A percentile compares a stretch with the other conserved stretches of the same genome.
Conservation (phyloP, 1,140 invertebrate species). For the Philopotamus ludificatus region DNA sequence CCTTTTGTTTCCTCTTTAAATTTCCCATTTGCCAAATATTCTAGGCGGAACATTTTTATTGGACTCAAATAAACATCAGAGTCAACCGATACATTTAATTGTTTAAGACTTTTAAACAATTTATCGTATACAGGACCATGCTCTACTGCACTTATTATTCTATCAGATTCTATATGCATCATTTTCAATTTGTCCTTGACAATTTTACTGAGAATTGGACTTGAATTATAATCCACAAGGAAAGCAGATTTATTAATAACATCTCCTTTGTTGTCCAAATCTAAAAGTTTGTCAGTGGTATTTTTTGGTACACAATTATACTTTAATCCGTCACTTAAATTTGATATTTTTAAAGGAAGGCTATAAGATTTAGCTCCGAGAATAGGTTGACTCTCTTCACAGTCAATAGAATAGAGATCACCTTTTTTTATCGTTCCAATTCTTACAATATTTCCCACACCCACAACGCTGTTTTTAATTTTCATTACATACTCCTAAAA, state of each 20-base stretch:
- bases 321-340: conserved; percentile 51
- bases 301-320: conserved; percentile 56
- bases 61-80: conserved; percentile 57
- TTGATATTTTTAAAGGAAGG: conserved; percentile 53
- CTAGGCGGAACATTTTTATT: conserved; percentile 56
- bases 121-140: conserved; percentile 60
- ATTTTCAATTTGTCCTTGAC: conserved; percentile 56
- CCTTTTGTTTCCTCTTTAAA: conserved; percentile 58
- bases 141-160: conserved; percentile 59
- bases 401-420: conserved; percentile 49
- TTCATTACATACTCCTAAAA: conserved; percentile 65
- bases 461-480: conserved; percentile 63
- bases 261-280: conserved; percentile 53
- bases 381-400: conserved; percentile 40
- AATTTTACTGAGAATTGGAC: conserved; percentile 50
- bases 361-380: conserved; percentile 51
- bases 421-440: conserved; percentile 54
- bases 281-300: conserved; percentile 54
- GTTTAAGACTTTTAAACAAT: conserved; percentile 55
- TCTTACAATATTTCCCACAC: conserved; percentile 61
- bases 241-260: conserved; percentile 54
- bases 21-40: conserved; percentile 56
- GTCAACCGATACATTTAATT: conserved; percentile 54
- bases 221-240: conserved; percentile 53
- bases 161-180: conserved; percentile 56